Evolutionary conservation across 2,113 vertebrate species (phyloP), one percentile per base, ranked within the genome.

Genomic region (Channa maculata): DNA sequence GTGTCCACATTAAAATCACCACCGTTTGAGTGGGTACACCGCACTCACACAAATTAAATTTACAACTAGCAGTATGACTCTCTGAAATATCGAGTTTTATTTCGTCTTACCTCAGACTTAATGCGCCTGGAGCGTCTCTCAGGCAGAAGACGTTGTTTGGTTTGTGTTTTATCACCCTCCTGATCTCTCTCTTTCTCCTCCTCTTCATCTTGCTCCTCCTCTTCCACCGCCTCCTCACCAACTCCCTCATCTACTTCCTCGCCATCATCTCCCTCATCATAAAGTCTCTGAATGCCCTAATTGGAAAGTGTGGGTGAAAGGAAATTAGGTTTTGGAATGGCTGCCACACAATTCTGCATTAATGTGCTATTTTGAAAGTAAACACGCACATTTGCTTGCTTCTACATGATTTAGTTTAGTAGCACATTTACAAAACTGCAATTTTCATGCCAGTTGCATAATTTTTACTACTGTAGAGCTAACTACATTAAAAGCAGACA

Each of bases 91-190:
- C 24, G 24, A 24, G 24, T 52, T 10, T 38, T 62, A 8, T 38
- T 60, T 14, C 8, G 9, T 0, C 0, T 66, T 72, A 94, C 93
- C 93, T 95, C 94, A 14, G 93, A 94, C 59, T 92, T 95, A 1
- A 95, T 91, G 11, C 93, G 94, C 43, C 93, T 90, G 54, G 94
- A 95, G 3, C 94, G 90, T 54, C 93, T 87, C 88, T 94, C 94
- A 2, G 92, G 84, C 13, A 75, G 74, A 61, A 82, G 62, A 11
- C 60, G 82, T 1, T 92, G 87, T 83, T 93, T 95, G 60, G 72
- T 80, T 76, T 88, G 91, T 5, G 71, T 46, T 5, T 49, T 41
- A 8, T 93, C 88, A 0, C 79, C 60, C 10, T 90, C 85, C n/a
- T 75, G 50, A 1, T 92, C 91, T 64, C 77, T 73, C 12, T 92